phyloP scores from a whole-genome alignment of 1,140 invertebrate species.

The Drosophila cardini region DNA sequence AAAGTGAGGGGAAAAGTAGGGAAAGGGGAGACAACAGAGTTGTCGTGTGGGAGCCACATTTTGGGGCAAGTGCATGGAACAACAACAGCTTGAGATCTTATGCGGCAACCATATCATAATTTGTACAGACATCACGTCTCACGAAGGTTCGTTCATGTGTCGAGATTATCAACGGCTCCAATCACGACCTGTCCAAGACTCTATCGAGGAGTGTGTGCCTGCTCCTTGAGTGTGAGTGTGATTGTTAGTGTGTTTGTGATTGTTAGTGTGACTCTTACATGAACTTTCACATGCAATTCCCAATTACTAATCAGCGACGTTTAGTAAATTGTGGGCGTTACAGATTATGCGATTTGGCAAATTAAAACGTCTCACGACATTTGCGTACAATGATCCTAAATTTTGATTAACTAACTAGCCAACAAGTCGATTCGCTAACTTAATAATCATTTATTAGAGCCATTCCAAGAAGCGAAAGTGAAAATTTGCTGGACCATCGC shows the following conservation, averaged over 20 bases:
- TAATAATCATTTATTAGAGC: slow-evolving; percentile 35
- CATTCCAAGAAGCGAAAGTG: slow-evolving; percentile 36
- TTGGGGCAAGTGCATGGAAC: slow-evolving; percentile 62
- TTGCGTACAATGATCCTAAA: slow-evolving; percentile 38
- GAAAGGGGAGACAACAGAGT: slow-evolving; percentile 12
- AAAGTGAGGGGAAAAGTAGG: neutral
- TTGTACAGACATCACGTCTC: slow-evolving; percentile 70
- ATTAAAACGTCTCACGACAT: slow-evolving; percentile 38
- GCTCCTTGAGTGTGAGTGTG: slow-evolving; percentile 34
- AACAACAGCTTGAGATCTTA: slow-evolving; percentile 45
- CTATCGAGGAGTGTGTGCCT: slow-evolving; percentile 13
- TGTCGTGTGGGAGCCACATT: slow-evolving; percentile 66
- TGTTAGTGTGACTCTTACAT: slow-evolving; percentile 22
- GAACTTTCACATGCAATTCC: slow-evolving; percentile 74
- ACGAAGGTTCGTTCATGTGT: slow-evolving; percentile 58
- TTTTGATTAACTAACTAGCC: slow-evolving; percentile 38
- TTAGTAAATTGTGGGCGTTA: slow-evolving; percentile 60
- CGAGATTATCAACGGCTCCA: slow-evolving; percentile 71
- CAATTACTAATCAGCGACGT: slow-evolving; percentile 53
- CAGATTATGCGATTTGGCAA: slow-evolving; percentile 49
- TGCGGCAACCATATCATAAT: slow-evolving; percentile 61
- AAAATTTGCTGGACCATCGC: slow-evolving; percentile 24
- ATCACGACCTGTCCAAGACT: slow-evolving; percentile 54
- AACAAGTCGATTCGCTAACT: neutral
- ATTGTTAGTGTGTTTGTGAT: slow-evolving; percentile 7